A percentile compares a stretch with the other conserved stretches of the same genome.
These are phyloP conservation scores for Mobula hypostoma DNA, from an alignment of 2,113 vertebrate genomes.

Conservation along the genomic window DNA sequence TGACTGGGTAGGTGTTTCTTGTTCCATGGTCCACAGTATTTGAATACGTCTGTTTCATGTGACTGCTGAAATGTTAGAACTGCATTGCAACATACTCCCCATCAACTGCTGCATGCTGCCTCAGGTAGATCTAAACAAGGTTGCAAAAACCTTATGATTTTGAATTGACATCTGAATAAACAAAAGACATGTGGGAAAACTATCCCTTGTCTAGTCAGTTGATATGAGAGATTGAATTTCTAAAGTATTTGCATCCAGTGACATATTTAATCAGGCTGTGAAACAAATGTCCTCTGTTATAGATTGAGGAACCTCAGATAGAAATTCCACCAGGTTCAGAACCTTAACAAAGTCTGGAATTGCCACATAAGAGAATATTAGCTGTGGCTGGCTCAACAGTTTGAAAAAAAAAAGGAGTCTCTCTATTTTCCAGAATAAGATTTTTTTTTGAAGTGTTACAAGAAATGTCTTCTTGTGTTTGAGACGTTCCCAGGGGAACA, in stretches of 20 bases:
- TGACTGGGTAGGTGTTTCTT: not conserved
- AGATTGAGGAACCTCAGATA: not conserved
- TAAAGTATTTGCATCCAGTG: not conserved
- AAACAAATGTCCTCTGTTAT: not conserved
- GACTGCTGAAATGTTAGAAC: not conserved
- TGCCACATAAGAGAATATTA: not conserved
- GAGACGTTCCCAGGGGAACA: slow-evolving; percentile 2
- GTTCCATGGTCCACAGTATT: not conserved
- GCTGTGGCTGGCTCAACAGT: not conserved
- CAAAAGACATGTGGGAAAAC: not conserved
- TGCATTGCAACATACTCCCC: not conserved
- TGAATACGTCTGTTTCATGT: not conserved
- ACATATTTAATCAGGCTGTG: not conserved
- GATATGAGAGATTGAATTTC: not conserved
- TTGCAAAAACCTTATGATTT: not conserved
- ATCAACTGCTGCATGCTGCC: not conserved
- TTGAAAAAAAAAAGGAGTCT: not conserved
- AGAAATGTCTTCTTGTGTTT: slow-evolving; percentile 19
- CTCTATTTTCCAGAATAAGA: not conserved
- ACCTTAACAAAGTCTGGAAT: not conserved
- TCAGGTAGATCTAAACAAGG: not conserved
- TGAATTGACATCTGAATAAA: not conserved
- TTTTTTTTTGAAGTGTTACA: slow-evolving; percentile 7
- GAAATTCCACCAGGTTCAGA: not conserved
- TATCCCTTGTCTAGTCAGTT: not conserved